Evolutionary conservation across 2,888 invertebrate genomes (phyloP).

Genomic region (Danaus chrysippus): DNA sequence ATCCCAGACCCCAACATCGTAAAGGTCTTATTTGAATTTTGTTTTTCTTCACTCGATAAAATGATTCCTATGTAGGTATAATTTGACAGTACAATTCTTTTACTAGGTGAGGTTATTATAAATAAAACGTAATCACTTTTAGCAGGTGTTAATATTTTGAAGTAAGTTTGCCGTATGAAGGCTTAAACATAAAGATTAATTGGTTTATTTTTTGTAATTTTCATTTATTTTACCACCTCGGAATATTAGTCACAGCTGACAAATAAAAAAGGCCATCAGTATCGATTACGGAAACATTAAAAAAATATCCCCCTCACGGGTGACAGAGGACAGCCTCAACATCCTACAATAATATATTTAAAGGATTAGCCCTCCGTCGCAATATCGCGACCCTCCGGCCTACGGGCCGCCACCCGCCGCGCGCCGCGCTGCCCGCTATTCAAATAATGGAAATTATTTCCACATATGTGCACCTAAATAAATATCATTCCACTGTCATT

Average conservation of each 20-base stretch:
- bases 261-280: conserved; percentile 56
- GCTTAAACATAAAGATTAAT: too few relatives aligned
- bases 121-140: too few relatives aligned
- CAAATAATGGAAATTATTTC: conserved; percentile 78
- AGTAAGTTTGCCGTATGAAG: too few relatives aligned
- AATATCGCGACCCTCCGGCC: conserved; percentile 72
- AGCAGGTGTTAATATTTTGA: too few relatives aligned
- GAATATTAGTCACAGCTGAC: neutral
- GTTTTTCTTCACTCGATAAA: too few relatives aligned
- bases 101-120: too few relatives aligned
- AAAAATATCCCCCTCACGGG: conserved; percentile 55
- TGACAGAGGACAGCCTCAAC: conserved; percentile 62
- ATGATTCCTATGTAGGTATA: too few relatives aligned
- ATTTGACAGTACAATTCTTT: too few relatives aligned
- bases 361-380: conserved; percentile 75
- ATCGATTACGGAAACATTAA: conserved; percentile 70
- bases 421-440: conserved; percentile 60
- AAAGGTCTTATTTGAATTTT: too few relatives aligned
- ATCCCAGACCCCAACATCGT: too few relatives aligned
- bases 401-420: conserved; percentile 48
- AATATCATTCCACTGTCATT: conserved; percentile 73
- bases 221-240: neutral
- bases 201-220: too few relatives aligned
- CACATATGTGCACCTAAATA: conserved; percentile 78
- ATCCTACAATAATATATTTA: conserved; percentile 77